phyloP scores from a whole-genome alignment of 2,113 vertebrate genomes.

The Equus przewalskii region DNA sequence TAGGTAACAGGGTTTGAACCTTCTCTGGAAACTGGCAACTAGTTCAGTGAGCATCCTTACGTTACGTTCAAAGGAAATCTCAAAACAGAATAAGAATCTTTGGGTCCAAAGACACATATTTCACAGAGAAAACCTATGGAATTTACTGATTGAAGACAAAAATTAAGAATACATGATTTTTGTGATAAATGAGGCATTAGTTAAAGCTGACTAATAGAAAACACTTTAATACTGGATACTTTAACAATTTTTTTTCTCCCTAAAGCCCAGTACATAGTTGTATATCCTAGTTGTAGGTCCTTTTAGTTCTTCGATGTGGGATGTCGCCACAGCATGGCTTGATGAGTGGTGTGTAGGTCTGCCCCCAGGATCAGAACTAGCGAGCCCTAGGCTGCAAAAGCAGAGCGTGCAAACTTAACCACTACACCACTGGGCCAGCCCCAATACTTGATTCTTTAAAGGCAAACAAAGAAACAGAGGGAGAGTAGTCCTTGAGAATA shows the following conservation, averaged over 20 bases:
- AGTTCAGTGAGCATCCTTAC: not conserved
- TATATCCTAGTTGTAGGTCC: too few species aligned
- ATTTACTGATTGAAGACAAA: not conserved
- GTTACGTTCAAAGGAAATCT: slow-evolving; percentile 32
- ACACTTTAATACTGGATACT: not conserved
- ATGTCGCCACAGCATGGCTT: too few species aligned
- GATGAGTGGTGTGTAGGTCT: too few species aligned
- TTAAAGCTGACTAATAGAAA: not conserved
- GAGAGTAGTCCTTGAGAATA: not conserved
- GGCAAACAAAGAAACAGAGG: not conserved
- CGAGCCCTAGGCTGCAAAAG: too few species aligned
- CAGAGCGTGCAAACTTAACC: too few species aligned
- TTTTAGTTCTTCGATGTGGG: too few species aligned
- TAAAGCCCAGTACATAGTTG: too few species aligned
- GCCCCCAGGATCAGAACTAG: too few species aligned
- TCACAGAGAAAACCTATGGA: not conserved
- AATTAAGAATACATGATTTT: not conserved
- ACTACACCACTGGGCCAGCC: too few species aligned
- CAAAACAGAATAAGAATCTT: not conserved
- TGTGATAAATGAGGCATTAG: not conserved
- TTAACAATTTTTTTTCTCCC: not conserved
- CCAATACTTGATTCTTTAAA: not conserved
- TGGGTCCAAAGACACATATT: not conserved
- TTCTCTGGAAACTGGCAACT: slow-evolving; percentile 16
- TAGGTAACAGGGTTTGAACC: not conserved